Percentiles rank a stretch among this genome's conserved stretches.
Evolutionary conservation across 1,140 invertebrate species (phyloP).

Genomic region (Caerostris darwini): DNA sequence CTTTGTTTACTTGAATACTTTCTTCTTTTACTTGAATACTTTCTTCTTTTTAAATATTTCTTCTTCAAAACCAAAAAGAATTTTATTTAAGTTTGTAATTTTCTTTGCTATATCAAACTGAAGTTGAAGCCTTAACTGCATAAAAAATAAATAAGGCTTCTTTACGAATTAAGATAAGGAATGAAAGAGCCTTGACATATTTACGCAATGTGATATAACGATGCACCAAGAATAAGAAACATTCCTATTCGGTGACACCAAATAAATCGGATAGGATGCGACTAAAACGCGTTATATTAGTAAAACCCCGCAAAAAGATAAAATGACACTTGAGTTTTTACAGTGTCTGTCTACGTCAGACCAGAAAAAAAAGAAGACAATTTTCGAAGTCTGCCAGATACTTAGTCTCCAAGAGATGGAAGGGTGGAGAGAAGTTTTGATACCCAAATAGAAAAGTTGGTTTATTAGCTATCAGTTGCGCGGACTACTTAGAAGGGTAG

Average conservation of each 20-base stretch:
- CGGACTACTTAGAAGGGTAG: conserved; percentile 30
- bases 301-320: neutral
- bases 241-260: conserved; percentile 5
- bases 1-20: no score
- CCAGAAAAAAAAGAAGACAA: neutral
- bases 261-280: conserved; percentile 11
- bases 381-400: conserved; percentile 38
- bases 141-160: conserved; percentile 8
- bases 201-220: neutral
- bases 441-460: conserved; percentile 61
- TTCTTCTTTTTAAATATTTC: no score
- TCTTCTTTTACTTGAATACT: no score
- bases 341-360: conserved; percentile 38
- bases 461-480: conserved; percentile 56
- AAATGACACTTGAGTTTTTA: conserved; percentile 30
- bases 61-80: neutral
- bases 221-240: neutral
- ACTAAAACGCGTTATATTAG: conserved; percentile 16
- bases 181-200: neutral
- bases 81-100: neutral
- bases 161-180: neutral
- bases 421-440: conserved; percentile 27
- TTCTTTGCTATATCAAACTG: neutral
- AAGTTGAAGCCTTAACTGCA: neutral
- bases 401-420: conserved; percentile 27